phyloP scores from a whole-genome alignment of 2,888 invertebrate genomes.

The Acanthopleura granulata region DNA sequence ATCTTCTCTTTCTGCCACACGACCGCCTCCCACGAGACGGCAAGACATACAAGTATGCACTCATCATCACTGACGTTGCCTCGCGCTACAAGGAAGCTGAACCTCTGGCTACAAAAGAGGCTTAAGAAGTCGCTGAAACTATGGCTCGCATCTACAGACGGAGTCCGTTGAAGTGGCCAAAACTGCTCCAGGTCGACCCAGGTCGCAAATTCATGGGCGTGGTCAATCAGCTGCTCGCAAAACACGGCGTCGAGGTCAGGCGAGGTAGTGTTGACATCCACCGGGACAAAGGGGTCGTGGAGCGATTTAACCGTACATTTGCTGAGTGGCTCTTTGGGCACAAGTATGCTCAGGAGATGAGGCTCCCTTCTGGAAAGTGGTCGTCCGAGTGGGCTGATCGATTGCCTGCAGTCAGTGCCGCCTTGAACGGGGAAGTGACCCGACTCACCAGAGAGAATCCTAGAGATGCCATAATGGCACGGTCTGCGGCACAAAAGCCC shows the following conservation, averaged over 20 bases:
- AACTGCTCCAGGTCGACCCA: slow-evolving; percentile 34
- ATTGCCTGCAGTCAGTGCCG: slow-evolving; percentile 25
- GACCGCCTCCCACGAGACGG: slow-evolving; percentile 20
- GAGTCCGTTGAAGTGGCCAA: slow-evolving; percentile 30
- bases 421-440: slow-evolving; percentile 13
- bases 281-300: slow-evolving; percentile 33
- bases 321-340: slow-evolving; percentile 33
- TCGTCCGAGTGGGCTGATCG: slow-evolving; percentile 33
- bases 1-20: slow-evolving; percentile 32
- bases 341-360: slow-evolving; percentile 33
- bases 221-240: slow-evolving; percentile 28
- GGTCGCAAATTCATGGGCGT: slow-evolving; percentile 34
- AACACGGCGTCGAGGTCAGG: slow-evolving; percentile 30
- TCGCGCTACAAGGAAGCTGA: slow-evolving; percentile 35
- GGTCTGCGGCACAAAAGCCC: too few relatives aligned
- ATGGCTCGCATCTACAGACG: too few relatives aligned
- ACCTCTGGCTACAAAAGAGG: slow-evolving; percentile 33
- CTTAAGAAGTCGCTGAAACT: slow-evolving; percentile 31
- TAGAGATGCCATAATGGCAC: too few relatives aligned
- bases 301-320: slow-evolving; percentile 16
- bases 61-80: slow-evolving; percentile 35
- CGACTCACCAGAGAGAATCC: background rate
- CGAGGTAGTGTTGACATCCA: slow-evolving; percentile 30
- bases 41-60: slow-evolving; percentile 34
- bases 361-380: too few relatives aligned